A percentile compares a stretch with the other conserved stretches of the same genome.
Evolutionary conservation across 2,113 vertebrate species (phyloP).

Genomic region (Semicossyphus pulcher): DNA sequence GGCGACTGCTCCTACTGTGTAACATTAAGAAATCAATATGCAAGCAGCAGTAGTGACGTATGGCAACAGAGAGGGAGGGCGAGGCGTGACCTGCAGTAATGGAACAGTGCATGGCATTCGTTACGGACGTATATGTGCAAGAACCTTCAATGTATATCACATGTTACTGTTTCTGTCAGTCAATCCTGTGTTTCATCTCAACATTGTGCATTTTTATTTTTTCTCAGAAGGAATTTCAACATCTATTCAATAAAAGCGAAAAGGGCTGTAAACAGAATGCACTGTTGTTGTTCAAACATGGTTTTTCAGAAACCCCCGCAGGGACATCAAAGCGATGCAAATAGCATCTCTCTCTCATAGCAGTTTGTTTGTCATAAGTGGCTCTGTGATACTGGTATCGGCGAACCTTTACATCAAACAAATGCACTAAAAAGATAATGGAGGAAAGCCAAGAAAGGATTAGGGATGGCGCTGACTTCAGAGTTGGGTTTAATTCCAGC

Average conservation of each 20-base stretch:
- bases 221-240: constrained; percentile 54
- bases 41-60: constrained; percentile 9
- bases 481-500: constrained; percentile 20
- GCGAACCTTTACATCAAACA: constrained; percentile 56
- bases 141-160: constrained; percentile 60
- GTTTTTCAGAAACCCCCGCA: constrained; percentile 20
- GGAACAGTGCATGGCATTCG: constrained; percentile 57
- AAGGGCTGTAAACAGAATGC: constrained; percentile 79
- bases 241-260: constrained; percentile 78
- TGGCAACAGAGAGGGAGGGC: constrained; percentile 18
- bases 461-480: constrained; percentile 17
- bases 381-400: constrained; percentile 15
- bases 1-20: constrained; percentile 13
- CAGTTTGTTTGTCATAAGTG: constrained; percentile 43
- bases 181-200: constrained; percentile 57
- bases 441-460: constrained; percentile 26
- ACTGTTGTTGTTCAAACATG: constrained; percentile 73
- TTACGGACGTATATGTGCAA: constrained; percentile 45
- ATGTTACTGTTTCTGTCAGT: constrained; percentile 67
- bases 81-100: constrained; percentile 12
- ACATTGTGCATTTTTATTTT: constrained; percentile 56
- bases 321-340: constrained; percentile 63
- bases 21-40: neutral
- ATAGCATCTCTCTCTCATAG: constrained; percentile 17
- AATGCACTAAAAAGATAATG: constrained; percentile 26